These are phyloP conservation scores for Campopleginae sp. DNA, from an alignment of 2,888 invertebrate genomes.

Conservation along the genomic window DNA sequence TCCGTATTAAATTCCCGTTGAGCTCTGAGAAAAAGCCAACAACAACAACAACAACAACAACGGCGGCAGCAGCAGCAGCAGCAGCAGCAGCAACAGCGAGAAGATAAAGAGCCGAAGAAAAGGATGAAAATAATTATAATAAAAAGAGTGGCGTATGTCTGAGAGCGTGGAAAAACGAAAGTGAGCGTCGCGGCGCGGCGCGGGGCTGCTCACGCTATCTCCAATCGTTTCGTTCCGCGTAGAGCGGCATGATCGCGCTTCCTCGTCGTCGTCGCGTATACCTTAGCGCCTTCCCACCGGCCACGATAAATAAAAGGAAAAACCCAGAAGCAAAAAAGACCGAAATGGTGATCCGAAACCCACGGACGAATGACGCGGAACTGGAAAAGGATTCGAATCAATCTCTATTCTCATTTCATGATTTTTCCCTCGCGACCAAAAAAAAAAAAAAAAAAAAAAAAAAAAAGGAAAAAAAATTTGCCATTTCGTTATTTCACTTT, in stretches of 20 bases:
- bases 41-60: conserved; percentile 5
- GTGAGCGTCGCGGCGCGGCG: conserved; percentile 55
- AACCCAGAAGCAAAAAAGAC: conserved; percentile 22
- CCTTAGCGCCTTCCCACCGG: conserved; percentile 8
- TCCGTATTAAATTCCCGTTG: conserved; percentile 17
- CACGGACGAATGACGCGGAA: conserved; percentile 24
- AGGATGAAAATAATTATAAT: background rate
- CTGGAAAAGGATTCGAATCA: conserved; percentile 25
- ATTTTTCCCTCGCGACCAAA: too few relatives aligned
- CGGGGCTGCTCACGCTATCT: conserved; percentile 52
- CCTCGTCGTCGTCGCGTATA: too few relatives aligned
- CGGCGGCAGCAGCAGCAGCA: too few relatives aligned
- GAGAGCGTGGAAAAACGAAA: conserved; percentile 71
- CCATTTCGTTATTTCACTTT: background rate
- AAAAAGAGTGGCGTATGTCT: conserved; percentile 34
- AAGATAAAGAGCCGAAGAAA: conserved; percentile 23
- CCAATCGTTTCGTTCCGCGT: conserved; percentile 60
- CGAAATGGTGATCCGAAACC: background rate
- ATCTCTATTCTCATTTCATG: background rate
- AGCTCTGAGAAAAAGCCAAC: background rate
- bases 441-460: too few relatives aligned
- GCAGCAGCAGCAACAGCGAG: too few relatives aligned
- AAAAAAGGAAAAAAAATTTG: background rate
- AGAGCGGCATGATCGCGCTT: conserved; percentile 39
- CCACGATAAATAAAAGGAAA: conserved; percentile 5